Base-by-base conservation (phyloP, 1,140 invertebrate species). In the Drosophila simulans region DNA sequence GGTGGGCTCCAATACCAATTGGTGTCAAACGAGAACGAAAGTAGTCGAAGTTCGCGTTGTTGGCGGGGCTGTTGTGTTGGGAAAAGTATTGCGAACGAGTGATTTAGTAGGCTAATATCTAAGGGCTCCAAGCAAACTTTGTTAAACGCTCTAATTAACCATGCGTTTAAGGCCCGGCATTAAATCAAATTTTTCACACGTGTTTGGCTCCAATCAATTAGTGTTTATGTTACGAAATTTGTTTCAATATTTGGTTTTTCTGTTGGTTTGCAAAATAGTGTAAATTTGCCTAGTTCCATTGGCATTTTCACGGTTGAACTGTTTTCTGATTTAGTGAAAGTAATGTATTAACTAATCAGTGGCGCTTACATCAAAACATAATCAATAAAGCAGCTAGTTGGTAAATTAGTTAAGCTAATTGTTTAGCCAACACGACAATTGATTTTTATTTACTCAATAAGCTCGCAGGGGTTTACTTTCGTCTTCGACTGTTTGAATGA, bases 1-100 rank as follows among this genome's bases (percentile, higher is more conserved):
- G 48, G 48, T 51, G 48, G 25, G 27, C 69, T 31, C 27, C 8
- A 31, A 31, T 10, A 31, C 56, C 40, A 40, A 52, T 57, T 45
- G 66, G 43, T 59, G 73, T 57, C 56, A 68, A 71, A 46, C 63
- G 42, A 85, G 62, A 84, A 84, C 62, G 77, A 80, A 80, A 84
- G 58, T 70, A 35, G 31, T 51, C 11, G 39, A n/a, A 35, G 64
- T 35, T 69, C 42, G 51, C 51, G 62, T 65, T 39, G 54, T 62
- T 37, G 39, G 25, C 45, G 20, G 31, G 15, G 12, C 54, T 46
- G 35, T 55, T 51, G 20, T 8, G n/a, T 51, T 71, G 27, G 35
- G 34, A 48, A 79, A 42, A 37, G 20, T 13, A 63, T 5, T n/a
- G 34, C 34, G 31, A 59, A 48, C 5, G 13, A 25, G 15, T 46